Percentiles rank a stretch among this genome's conserved stretches.
Conservation (phyloP, 2,113 vertebrate species). For the Cyrtonyx montezumae region DNA sequence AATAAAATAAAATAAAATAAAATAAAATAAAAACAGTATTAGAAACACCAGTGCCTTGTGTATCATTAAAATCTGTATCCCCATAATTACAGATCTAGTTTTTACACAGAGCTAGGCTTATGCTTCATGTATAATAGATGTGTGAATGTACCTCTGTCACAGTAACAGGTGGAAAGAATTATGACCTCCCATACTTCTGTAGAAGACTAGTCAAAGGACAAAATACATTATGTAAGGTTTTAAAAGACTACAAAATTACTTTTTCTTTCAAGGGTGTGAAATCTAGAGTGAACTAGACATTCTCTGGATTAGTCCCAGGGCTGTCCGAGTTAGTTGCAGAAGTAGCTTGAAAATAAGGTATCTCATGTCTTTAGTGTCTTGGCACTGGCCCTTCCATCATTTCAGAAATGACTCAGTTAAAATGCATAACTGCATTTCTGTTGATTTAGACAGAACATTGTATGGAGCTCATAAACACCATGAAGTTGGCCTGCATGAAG, state of each 20-base stretch:
- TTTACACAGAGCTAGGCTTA: not conserved
- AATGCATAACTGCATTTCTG: not conserved
- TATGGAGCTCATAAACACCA: not conserved
- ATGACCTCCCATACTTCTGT: not conserved
- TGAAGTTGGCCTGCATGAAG: not conserved
- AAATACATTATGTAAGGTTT: not conserved
- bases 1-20: not conserved
- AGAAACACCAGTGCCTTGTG: not conserved
- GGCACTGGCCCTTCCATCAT: not conserved
- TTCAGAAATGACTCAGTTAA: not conserved
- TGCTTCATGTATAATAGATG: not conserved
- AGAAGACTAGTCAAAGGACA: not conserved
- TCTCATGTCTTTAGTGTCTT: fast-evolving
- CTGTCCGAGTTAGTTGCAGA: not conserved
- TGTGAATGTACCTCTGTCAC: not conserved
- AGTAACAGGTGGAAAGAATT: not conserved
- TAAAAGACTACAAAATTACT: not conserved
- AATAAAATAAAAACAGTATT: not conserved
- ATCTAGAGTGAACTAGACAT: fast-evolving
- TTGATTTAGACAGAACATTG: not conserved
- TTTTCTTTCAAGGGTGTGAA: not conserved
- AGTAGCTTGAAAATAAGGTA: not conserved
- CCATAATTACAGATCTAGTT: not conserved
- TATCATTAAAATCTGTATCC: not conserved
- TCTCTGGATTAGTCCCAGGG: not conserved